These are phyloP conservation scores for Tringa solitaria DNA, from an alignment of 2,113 vertebrate genomes.

Conservation along the genomic window DNA sequence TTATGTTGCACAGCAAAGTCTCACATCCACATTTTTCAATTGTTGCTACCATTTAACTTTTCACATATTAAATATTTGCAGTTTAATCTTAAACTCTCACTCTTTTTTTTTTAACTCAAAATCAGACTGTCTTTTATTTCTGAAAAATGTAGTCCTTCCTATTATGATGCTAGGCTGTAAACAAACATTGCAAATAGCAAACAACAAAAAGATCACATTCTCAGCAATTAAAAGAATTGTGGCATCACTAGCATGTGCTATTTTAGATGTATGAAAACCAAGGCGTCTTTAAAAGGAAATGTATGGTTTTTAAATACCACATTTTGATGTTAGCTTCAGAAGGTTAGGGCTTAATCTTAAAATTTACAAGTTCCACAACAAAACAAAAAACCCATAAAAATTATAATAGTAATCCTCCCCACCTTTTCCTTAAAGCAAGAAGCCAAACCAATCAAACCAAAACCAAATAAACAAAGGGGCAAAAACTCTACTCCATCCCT, in stretches of 20 bases:
- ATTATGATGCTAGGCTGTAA: neutral
- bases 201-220: neutral
- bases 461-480: neutral
- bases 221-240: neutral
- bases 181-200: neutral
- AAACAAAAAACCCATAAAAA: neutral
- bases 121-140: neutral
- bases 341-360: neutral
- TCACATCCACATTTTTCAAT: neutral
- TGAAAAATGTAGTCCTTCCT: neutral
- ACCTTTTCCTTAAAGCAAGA: neutral
- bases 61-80: neutral
- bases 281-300: neutral
- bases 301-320: neutral
- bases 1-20: neutral
- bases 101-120: neutral
- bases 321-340: neutral
- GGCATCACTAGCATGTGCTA: neutral
- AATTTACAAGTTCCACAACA: neutral
- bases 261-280: neutral
- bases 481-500: neutral
- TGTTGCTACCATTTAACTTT: neutral
- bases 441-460: neutral
- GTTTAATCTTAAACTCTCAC: neutral
- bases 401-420: neutral